phyloP scores from a whole-genome alignment of 2,113 vertebrate genomes.

The Microcebus jonahi region DNA sequence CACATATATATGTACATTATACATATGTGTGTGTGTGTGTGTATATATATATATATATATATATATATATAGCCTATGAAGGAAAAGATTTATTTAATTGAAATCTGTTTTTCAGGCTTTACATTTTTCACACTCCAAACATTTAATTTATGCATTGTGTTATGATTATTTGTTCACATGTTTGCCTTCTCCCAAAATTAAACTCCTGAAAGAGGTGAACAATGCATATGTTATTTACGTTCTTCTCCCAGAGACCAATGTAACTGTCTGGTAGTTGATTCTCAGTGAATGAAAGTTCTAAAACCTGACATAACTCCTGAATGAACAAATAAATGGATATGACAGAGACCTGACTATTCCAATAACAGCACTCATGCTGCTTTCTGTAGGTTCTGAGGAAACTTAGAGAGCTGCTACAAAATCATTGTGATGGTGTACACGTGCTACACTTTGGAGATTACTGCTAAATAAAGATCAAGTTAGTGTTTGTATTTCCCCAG shows the following conservation, averaged over 20 bases:
- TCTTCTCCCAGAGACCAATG: background rate
- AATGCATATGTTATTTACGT: background rate
- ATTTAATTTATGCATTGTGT: background rate
- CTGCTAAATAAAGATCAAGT: slow-evolving; percentile 71
- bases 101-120: background rate
- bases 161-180: background rate
- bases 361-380: background rate
- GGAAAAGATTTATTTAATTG: background rate
- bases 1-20: background rate
- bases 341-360: background rate
- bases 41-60: accelerated
- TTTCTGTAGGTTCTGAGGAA: background rate
- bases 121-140: background rate
- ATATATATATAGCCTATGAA: background rate
- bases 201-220: background rate
- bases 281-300: slow-evolving; percentile 1
- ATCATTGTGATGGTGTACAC: slow-evolving; percentile 34
- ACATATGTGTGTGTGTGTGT: too few species aligned
- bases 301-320: background rate
- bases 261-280: background rate
- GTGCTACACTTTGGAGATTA: slow-evolving; percentile 51
- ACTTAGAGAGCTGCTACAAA: background rate
- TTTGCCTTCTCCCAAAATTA: background rate
- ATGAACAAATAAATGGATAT: background rate
- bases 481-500: slow-evolving; percentile 59